A percentile compares a stretch with the other conserved stretches of the same genome.
These are phyloP conservation scores for Heliconius hewitsoni DNA, from an alignment of 1,140 invertebrate genomes.

Conservation along the genomic window DNA sequence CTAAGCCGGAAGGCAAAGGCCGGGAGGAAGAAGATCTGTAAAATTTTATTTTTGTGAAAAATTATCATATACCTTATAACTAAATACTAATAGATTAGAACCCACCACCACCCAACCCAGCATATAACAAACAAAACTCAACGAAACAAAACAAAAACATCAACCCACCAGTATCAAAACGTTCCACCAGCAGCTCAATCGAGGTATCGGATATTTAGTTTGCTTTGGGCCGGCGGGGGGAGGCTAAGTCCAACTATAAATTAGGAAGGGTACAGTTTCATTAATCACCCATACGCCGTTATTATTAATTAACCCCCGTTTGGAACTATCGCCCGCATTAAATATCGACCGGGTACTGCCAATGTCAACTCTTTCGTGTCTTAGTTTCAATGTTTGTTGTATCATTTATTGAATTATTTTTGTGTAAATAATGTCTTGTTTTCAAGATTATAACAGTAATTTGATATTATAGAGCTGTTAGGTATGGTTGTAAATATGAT, in stretches of 20 bases:
- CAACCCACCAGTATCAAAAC: conserved; percentile 58
- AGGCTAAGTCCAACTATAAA: conserved; percentile 81
- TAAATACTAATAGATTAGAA: too few species aligned
- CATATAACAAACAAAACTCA: too few species aligned
- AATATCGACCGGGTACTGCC: conserved; percentile 55
- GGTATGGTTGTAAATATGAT: too few species aligned
- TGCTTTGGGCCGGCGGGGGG: conserved; percentile 75
- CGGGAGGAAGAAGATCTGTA: too few species aligned
- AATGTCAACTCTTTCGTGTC: conserved; percentile 66
- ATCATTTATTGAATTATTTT: neutral
- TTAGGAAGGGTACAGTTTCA: conserved; percentile 81
- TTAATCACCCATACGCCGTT: conserved; percentile 81
- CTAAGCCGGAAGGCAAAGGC: too few species aligned
- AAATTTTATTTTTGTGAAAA: neutral
- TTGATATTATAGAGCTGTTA: too few species aligned
- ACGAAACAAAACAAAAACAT: too few species aligned
- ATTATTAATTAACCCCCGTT: conserved; percentile 80
- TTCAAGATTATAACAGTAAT: too few species aligned
- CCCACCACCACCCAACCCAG: too few species aligned
- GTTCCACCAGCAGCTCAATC: conserved; percentile 49
- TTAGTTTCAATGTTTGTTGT: conserved; percentile 17
- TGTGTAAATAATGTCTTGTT: neutral
- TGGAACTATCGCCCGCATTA: conserved; percentile 74
- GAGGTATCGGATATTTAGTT: conserved; percentile 82
- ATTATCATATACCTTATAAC: too few species aligned